Percentiles rank a stretch among this genome's conserved stretches.
Conservation (phyloP, 2,797 vertebrate species). For the Toxotes lorentzi region DNA sequence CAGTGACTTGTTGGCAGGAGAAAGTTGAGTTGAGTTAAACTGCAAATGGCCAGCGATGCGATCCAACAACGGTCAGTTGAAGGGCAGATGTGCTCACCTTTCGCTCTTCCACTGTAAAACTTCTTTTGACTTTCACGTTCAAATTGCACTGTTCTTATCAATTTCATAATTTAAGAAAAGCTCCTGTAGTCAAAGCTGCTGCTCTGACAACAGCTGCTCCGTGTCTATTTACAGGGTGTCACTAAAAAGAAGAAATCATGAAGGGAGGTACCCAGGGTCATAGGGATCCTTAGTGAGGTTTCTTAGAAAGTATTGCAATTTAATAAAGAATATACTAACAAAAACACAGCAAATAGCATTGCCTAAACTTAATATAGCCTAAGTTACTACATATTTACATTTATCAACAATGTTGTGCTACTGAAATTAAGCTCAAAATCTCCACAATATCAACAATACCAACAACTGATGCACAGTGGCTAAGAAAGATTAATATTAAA, state of each 20-base stretch:
- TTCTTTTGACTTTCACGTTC: constrained; percentile 29
- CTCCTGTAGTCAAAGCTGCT: too few species aligned
- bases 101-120: constrained; percentile 29
- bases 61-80: constrained; percentile 13
- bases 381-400: constrained; percentile 1
- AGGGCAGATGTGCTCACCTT: constrained; percentile 35
- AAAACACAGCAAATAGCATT: background rate
- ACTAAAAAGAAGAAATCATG: constrained; percentile 25
- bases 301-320: background rate
- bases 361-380: background rate
- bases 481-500: background rate
- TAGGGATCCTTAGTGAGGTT: background rate
- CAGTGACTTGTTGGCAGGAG: constrained; percentile 13
- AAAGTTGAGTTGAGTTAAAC: constrained; percentile 36
- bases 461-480: background rate
- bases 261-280: constrained; percentile 13
- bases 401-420: constrained; percentile 4
- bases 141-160: constrained; percentile 9
- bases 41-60: constrained; percentile 29
- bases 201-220: too few species aligned
- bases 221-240: constrained; percentile 28
- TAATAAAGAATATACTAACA: constrained; percentile 21
- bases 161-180: constrained; percentile 28
- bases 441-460: background rate
- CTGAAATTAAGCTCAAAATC: background rate